Evolutionary conservation across 2,888 invertebrate species (phyloP).

Genomic region (Euplagia quadripunctaria): DNA sequence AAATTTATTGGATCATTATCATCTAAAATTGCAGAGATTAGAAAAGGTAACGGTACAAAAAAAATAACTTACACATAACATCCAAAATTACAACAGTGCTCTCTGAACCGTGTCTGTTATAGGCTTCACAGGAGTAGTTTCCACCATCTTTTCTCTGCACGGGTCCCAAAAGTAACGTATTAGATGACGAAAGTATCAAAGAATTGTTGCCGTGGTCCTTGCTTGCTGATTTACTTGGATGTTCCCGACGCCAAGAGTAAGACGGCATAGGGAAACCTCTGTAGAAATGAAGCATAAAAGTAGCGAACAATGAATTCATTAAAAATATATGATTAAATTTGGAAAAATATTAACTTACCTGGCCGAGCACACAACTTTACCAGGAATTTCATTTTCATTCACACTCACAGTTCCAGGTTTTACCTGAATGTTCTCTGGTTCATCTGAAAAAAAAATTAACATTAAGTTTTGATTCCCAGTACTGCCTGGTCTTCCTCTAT

Average conservation of each 20-base stretch:
- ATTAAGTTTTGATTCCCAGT: constrained; percentile 71
- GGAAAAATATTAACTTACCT: constrained; percentile 62
- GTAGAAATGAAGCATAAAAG: constrained; percentile 26
- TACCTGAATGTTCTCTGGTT: constrained; percentile 94
- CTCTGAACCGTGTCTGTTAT: constrained; percentile 92
- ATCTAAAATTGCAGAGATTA: too few relatives aligned
- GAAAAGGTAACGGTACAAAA: too few relatives aligned
- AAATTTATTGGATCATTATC: too few relatives aligned
- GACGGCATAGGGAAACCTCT: constrained; percentile 91
- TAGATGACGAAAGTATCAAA: constrained; percentile 75
- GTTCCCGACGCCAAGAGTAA: constrained; percentile 91
- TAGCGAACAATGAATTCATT: neutral
- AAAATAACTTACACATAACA: constrained; percentile 93
- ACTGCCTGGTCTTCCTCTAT: too few relatives aligned
- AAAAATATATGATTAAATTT: neutral
- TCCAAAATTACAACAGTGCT: constrained; percentile 91
- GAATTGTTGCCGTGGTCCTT: constrained; percentile 71
- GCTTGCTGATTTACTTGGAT: constrained; percentile 63
- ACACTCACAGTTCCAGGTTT: constrained; percentile 83
- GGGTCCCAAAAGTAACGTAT: constrained; percentile 86
- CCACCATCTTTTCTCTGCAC: constrained; percentile 92
- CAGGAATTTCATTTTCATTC: constrained; percentile 80
- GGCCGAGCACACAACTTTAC: constrained; percentile 79
- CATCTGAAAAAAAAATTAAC: constrained; percentile 65
- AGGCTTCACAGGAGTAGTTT: constrained; percentile 92